Evolutionary conservation across 1,140 invertebrate genomes (phyloP).

Genomic region (Drosophila jambulina): DNA sequence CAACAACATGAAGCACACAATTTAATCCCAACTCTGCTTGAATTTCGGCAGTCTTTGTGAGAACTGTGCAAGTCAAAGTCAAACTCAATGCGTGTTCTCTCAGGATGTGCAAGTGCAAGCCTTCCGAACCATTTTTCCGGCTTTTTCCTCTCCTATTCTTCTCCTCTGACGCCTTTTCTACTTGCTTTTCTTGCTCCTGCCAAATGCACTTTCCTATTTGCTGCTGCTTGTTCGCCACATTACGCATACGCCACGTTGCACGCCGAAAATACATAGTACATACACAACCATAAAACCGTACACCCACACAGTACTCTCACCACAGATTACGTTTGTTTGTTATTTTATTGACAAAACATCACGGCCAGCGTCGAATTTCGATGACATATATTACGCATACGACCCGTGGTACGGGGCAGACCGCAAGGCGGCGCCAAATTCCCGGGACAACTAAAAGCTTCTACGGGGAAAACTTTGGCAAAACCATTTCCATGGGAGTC

Average conservation of each 20-base stretch:
- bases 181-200: not conserved
- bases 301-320: not conserved
- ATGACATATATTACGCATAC: slow-evolving; percentile 45
- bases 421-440: slow-evolving; percentile 5
- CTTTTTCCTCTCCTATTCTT: not conserved
- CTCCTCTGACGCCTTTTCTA: not conserved
- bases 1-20: not conserved
- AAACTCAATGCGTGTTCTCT: not conserved
- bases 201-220: slow-evolving; percentile 4
- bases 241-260: slow-evolving; percentile 34
- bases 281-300: not conserved
- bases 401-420: not conserved
- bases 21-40: not conserved
- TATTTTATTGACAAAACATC: slow-evolving; percentile 61
- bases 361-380: slow-evolving; percentile 17
- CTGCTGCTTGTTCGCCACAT: not conserved
- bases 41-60: not conserved
- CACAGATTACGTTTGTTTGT: slow-evolving; percentile 39
- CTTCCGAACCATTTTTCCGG: not conserved
- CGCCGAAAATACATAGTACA: not conserved
- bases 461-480: not conserved
- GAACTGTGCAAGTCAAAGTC: not conserved
- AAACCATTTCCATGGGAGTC: slow-evolving; percentile 1
- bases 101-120: slow-evolving; percentile 1
- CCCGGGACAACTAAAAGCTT: slow-evolving; percentile 7